Evolutionary conservation across 2,888 invertebrate species (phyloP), one percentile per base, ranked within the genome.

Genomic region (Gerosis bhagava): DNA sequence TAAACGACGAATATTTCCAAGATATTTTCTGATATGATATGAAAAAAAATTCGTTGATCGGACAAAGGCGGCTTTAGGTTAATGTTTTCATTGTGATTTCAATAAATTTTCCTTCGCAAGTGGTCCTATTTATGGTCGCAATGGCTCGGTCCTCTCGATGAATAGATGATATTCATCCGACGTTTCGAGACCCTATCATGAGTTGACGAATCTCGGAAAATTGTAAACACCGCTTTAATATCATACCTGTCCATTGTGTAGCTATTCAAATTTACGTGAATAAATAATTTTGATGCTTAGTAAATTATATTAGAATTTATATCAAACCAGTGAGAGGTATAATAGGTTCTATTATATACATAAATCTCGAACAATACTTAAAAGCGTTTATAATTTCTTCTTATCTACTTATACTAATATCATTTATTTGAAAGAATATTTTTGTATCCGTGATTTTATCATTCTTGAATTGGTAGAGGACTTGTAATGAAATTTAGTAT

Each of bases 41-140:
- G 70, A 75, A 77, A 73, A 74, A 19, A 72, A 73, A 77, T 73
- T 46, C 73, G 72, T 74, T 71, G 63, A 75, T 67, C 73, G 73
- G 69, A 80, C 77, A 82, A 82, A 77, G 69, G 63, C 61, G 56
- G 70, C 67, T 61, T 68, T 70, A 73, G 79, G 79, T 81, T 82
- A 69, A 70, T 66, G 70, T 68, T 69, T 67, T 78, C 77, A 83
- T 83, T 84, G 79, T 84, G 83, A 82, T 84, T 86, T 83, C 82
- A 82, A 83, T 86, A 80, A 78, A 77, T 84, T 86, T 83, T 79
- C 77, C 73, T 72, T 73, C 62, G 73, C 77, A 78, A 86, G 80
- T 84, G 80, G 77, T 76, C 78, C 81, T 77, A 80, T 84, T 83
- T 77, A 79, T 67, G 62, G 63, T 66, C 62, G 66, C 63, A 66